Evolutionary conservation across 2,797 vertebrate genomes (phyloP), one percentile per base, ranked within the genome.

Genomic region (Hypotaenidia philippensis): DNA sequence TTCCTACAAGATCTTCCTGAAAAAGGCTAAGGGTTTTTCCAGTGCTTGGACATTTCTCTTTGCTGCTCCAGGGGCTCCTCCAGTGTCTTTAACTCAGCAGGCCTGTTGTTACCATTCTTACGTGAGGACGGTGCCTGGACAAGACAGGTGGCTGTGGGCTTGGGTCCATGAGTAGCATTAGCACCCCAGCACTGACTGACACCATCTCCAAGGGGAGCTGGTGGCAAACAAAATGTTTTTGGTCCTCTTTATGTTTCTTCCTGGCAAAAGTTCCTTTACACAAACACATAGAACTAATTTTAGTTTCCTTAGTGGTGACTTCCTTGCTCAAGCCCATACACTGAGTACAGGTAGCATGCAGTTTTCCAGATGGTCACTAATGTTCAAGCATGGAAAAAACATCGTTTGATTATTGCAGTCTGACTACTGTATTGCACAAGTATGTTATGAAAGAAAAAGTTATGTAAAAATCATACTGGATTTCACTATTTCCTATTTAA

Each of bases 401-500:
- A 41, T 3, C 13, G 31, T 53, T 61, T 83, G 59, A 50, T 59
- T 23, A 85, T 9, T 78, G 47, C 55, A 71, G 60, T 70, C 31
- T 76, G 40, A 83, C 32, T 61, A 15, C 20, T 64, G 32, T 12
- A 23, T 71, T 92, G 77, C 87, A 87, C 34, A 86, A 91, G 41
- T 56, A 49, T 11, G 34, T 60, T 78, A 77, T 17, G 72, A 87
- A 93, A 75, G 32, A 87, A 64, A 90, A 60, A 31, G 34, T 80
- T 68, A 65, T 26, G 59, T 68, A 92, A 89, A 94, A 86, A 31
- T 83, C 32, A 41, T 52, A 53, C 31, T 44, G 61, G 45, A 78
- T 92, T 95, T 92, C 76, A 93, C 44, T 83, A 78, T 87, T 91
- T 89, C 89, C 86, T 93, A 94, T 63, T 69, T 75, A 96, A 88